Conservation (phyloP, 2,888 invertebrate genomes). For the Agrochola circellaris region DNA sequence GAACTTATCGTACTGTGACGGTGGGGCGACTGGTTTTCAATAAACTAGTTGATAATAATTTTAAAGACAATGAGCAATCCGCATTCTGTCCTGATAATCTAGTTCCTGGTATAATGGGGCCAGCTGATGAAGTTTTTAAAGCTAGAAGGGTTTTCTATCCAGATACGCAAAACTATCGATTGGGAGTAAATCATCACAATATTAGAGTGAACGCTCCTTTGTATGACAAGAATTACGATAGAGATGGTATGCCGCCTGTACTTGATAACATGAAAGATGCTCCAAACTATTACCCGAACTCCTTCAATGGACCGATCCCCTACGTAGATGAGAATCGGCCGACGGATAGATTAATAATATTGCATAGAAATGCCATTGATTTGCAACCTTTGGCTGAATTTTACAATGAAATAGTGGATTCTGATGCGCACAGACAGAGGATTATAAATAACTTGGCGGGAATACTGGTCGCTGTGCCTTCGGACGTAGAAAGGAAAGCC, state of each 20-base stretch:
- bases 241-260: slow-evolving; percentile 91
- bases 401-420: slow-evolving; percentile 88
- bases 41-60: slow-evolving; percentile 77
- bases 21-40: slow-evolving; percentile 78
- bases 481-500: slow-evolving; percentile 77
- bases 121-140: slow-evolving; percentile 77
- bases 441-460: slow-evolving; percentile 54
- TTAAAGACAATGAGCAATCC: slow-evolving; percentile 74
- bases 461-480: slow-evolving; percentile 33
- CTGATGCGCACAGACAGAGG: slow-evolving; percentile 63
- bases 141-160: slow-evolving; percentile 75
- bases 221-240: slow-evolving; percentile 75
- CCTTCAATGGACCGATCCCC: slow-evolving; percentile 95
- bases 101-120: slow-evolving; percentile 84
- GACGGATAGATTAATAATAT: slow-evolving; percentile 66
- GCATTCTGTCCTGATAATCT: slow-evolving; percentile 80
- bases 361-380: slow-evolving; percentile 74
- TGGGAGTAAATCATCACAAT: slow-evolving; percentile 79
- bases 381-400: slow-evolving; percentile 93
- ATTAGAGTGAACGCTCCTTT: slow-evolving; percentile 78
- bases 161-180: slow-evolving; percentile 79
- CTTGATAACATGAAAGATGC: slow-evolving; percentile 95
- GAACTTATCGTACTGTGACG: slow-evolving; percentile 76
- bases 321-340: slow-evolving; percentile 86
- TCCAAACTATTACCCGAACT: slow-evolving; percentile 98